phyloP scores from a whole-genome alignment of 2,888 invertebrate genomes.

The Siphlonurus alternatus region DNA sequence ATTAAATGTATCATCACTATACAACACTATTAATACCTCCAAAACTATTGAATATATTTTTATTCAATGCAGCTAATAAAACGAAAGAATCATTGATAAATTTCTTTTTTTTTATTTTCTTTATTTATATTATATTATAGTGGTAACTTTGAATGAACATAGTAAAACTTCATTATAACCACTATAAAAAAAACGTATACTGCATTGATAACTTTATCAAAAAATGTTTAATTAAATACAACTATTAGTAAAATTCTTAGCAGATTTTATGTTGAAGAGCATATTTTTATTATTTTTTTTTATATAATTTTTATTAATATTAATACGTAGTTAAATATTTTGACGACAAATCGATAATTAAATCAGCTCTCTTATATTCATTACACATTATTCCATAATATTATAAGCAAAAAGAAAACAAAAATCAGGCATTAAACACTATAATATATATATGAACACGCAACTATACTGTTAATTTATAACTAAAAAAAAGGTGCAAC shows the following conservation, averaged over 20 bases:
- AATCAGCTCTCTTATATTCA: neutral
- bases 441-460: too few relatives aligned
- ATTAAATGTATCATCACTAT: neutral
- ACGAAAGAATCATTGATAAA: neutral
- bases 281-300: neutral
- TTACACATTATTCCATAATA: too few relatives aligned
- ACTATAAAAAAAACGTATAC: neutral
- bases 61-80: neutral
- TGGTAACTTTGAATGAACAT: neutral
- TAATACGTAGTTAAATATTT: too few relatives aligned
- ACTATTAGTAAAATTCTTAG: neutral
- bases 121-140: neutral
- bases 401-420: too few relatives aligned
- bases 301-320: neutral
- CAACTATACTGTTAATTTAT: too few relatives aligned
- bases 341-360: neutral
- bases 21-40: neutral
- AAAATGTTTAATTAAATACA: neutral
- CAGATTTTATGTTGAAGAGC: too few relatives aligned
- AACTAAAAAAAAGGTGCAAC: too few relatives aligned
- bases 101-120: too few relatives aligned
- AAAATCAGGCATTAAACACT: too few relatives aligned
- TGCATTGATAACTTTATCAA: neutral
- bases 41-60: neutral
- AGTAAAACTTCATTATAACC: too few relatives aligned